phyloP scores from a whole-genome alignment of 2,113 vertebrate genomes.

The Circaetus gallicus region DNA sequence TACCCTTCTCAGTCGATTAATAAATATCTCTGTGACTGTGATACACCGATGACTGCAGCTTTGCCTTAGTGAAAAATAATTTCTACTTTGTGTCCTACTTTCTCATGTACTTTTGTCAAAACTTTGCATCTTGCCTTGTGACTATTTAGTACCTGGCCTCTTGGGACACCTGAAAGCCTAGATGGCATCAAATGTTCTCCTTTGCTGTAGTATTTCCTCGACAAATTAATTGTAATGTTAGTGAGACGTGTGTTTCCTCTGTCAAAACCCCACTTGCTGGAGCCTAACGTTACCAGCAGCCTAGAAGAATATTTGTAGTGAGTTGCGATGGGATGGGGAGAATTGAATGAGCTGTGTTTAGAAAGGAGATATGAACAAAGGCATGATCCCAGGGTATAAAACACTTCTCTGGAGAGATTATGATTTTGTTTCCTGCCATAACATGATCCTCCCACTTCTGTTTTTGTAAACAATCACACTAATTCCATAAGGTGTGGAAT shows the following conservation, averaged over 20 bases:
- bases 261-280: not conserved
- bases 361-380: not conserved
- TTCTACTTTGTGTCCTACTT: not conserved
- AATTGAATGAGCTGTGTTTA: not conserved
- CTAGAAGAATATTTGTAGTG: not conserved
- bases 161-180: not conserved
- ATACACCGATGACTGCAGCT: not conserved
- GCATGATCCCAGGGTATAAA: not conserved
- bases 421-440: not conserved
- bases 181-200: not conserved
- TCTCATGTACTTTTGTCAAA: not conserved
- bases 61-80: not conserved
- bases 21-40: not conserved
- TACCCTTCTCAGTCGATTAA: not conserved
- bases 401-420: not conserved
- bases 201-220: not conserved
- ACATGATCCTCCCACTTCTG: not conserved
- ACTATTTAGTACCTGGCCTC: rapidly evolving
- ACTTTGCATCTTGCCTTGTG: not conserved
- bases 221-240: not conserved
- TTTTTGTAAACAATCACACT: not conserved
- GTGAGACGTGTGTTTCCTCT: not conserved
- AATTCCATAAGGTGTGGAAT: not conserved
- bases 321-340: not conserved
- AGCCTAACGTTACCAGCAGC: not conserved